phyloP scores from a whole-genome alignment of 2,113 vertebrate genomes.

The Oreamnos americanus region DNA sequence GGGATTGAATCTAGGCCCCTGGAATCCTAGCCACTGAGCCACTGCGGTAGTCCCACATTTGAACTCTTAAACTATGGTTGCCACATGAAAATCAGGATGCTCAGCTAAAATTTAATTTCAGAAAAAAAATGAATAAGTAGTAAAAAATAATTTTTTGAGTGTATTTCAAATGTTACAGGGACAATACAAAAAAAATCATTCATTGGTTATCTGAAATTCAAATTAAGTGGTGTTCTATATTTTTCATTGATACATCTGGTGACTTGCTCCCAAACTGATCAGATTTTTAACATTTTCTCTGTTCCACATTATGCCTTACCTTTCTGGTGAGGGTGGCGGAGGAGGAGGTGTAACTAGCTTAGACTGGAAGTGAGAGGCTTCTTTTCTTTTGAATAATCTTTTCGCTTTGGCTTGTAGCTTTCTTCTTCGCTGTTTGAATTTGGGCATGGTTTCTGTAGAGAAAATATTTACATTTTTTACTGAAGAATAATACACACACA shows the following conservation, averaged over 20 bases:
- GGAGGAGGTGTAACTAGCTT: neutral
- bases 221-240: neutral
- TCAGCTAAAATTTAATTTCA: conserved; percentile 21
- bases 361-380: neutral
- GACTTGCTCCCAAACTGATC: neutral
- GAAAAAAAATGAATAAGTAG: neutral
- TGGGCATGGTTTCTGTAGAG: conserved; percentile 76
- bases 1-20: neutral
- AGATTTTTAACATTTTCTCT: neutral
- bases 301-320: conserved; percentile 60
- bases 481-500: neutral
- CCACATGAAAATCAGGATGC: neutral
- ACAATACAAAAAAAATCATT: neutral
- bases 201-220: conserved; percentile 7
- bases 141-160: neutral
- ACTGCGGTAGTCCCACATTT: neutral
- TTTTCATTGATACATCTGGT: conserved; percentile 14
- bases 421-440: conserved; percentile 64
- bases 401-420: conserved; percentile 71
- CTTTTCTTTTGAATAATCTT: conserved; percentile 5
- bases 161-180: neutral
- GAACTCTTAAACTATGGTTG: neutral
- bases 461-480: neutral
- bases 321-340: conserved; percentile 39
- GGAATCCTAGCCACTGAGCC: neutral